phyloP scores from a whole-genome alignment of 2,888 invertebrate genomes.

The Tupiocoris notatus region DNA sequence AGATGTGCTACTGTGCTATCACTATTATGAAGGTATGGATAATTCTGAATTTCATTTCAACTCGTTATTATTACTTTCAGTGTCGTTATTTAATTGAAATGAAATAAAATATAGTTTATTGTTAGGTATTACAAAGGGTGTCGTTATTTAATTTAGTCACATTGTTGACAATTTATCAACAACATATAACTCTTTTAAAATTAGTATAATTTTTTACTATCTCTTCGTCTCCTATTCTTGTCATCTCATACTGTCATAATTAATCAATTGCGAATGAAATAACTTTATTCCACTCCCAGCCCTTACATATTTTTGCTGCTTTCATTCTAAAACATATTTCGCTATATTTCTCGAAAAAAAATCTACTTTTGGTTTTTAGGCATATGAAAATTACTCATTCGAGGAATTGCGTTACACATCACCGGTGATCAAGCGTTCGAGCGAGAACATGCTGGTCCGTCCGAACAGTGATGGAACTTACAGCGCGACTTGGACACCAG shows the following conservation, averaged over 20 bases:
- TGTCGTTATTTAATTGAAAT: neutral
- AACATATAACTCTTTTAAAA: too few relatives aligned
- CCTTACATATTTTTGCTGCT: too few relatives aligned
- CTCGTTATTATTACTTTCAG: neutral
- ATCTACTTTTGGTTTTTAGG: too few relatives aligned
- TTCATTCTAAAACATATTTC: too few relatives aligned
- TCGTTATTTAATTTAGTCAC: too few relatives aligned
- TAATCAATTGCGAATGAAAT: neutral
- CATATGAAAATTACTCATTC: constrained; percentile 88
- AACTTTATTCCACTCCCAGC: neutral
- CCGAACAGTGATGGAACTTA: constrained; percentile 78
- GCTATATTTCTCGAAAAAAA: too few relatives aligned
- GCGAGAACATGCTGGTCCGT: constrained; percentile 76
- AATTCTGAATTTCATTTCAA: neutral
- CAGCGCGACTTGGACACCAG: constrained; percentile 88
- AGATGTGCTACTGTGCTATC: constrained; percentile 91
- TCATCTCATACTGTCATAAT: neutral
- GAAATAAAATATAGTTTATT: too few relatives aligned
- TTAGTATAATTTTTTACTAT: too few relatives aligned
- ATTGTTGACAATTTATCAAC: too few relatives aligned
- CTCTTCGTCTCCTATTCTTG: neutral
- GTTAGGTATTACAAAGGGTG: too few relatives aligned
- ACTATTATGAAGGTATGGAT: constrained; percentile 82
- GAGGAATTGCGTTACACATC: constrained; percentile 83
- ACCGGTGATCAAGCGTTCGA: constrained; percentile 67